phyloP scores from a whole-genome alignment of 2,888 invertebrate species.

The Andricus quercusramuli region DNA sequence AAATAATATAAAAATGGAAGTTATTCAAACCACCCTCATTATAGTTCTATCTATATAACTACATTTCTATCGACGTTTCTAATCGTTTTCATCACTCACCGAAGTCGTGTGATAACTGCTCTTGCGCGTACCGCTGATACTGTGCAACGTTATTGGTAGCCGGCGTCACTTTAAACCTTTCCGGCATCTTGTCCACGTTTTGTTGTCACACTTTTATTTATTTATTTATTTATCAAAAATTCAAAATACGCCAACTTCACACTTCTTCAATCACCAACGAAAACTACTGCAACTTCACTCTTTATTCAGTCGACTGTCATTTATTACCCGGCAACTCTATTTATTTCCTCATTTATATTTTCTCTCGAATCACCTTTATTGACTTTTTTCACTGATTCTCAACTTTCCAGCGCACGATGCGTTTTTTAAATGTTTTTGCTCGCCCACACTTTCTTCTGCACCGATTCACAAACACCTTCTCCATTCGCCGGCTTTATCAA shows the following conservation, averaged over 20 bases:
- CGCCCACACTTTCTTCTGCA: conserved; percentile 58
- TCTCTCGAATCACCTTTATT: background rate
- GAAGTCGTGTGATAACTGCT: conserved; percentile 49
- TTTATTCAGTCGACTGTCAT: background rate
- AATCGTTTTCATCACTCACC: conserved; percentile 36
- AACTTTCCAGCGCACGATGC: conserved; percentile 33
- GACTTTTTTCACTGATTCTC: conserved; percentile 23
- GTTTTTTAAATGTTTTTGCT: conserved; percentile 32
- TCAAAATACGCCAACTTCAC: background rate
- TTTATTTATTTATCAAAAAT: background rate
- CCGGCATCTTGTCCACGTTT: conserved; percentile 60
- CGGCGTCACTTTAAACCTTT: conserved; percentile 73
- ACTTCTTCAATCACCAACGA: background rate
- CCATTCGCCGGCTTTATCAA: conserved; percentile 62
- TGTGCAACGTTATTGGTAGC: conserved; percentile 56
- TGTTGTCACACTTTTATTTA: background rate
- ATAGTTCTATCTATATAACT: background rate
- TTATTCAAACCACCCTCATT: background rate
- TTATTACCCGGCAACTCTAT: background rate
- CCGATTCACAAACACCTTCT: conserved; percentile 64
- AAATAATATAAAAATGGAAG: background rate
- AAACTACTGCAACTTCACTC: background rate
- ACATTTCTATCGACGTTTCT: conserved; percentile 17
- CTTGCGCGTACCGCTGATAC: conserved; percentile 58
- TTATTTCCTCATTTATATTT: background rate